A percentile compares a stretch with the other conserved stretches of the same genome.
These are phyloP conservation scores for Melipona quadrifasciata DNA, from an alignment of 1,140 invertebrate species.

Conservation along the genomic window DNA sequence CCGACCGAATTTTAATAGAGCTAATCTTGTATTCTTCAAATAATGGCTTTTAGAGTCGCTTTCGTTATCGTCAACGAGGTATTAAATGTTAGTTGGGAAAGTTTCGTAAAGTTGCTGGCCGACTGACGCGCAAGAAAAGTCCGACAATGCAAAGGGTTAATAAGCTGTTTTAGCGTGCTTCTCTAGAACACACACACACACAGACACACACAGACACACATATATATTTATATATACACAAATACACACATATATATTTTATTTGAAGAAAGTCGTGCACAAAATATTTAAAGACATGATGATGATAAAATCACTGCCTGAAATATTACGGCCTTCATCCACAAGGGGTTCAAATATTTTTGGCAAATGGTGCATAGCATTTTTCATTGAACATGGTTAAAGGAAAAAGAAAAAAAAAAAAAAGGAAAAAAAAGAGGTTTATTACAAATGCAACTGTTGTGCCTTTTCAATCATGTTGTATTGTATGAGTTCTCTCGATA, in stretches of 20 bases:
- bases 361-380: constrained; percentile 1
- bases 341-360: constrained; percentile 21
- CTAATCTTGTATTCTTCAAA: not conserved
- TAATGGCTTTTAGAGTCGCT: not conserved
- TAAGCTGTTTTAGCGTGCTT: constrained; percentile 16
- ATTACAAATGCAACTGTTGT: constrained; percentile 25
- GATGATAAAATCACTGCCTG: constrained; percentile 24
- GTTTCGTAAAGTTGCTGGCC: constrained; percentile 28
- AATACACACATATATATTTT: not conserved
- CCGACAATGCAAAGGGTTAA: constrained; percentile 13
- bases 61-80: not conserved
- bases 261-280: constrained; percentile 3
- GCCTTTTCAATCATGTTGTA: constrained; percentile 35
- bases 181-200: not conserved
- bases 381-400: constrained; percentile 10
- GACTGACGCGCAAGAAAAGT: not conserved
- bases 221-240: not conserved
- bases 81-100: not conserved
- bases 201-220: not conserved
- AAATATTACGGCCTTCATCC: constrained; percentile 18
- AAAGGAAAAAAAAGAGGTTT: not conserved
- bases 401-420: not conserved
- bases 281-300: not conserved
- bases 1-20: not conserved
- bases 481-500: not conserved